Evolutionary conservation across 2,113 vertebrate species (phyloP).

Genomic region (Engystomops pustulosus): DNA sequence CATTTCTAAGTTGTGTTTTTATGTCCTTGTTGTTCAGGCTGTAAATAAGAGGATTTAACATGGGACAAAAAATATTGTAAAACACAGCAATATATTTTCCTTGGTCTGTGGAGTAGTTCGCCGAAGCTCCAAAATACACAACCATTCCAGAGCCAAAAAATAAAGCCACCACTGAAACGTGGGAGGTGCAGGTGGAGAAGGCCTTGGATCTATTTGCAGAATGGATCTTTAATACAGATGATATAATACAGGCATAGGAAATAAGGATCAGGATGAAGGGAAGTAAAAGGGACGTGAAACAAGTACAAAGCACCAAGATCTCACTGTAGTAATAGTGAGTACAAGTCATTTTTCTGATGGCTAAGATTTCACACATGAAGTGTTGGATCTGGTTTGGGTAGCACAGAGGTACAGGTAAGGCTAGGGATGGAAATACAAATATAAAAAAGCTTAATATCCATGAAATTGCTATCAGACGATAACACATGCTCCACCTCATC

Average conservation of each 20-base stretch:
- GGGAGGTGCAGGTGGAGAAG: conserved; percentile 18
- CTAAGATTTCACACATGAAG: conserved; percentile 31
- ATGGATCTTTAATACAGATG: conserved; percentile 1
- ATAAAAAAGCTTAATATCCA: background rate
- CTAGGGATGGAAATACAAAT: background rate
- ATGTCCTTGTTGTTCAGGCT: conserved; percentile 13
- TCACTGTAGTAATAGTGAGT: background rate
- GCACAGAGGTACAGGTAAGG: background rate
- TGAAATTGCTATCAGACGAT: background rate
- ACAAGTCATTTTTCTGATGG: conserved; percentile 22
- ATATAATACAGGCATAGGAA: conserved; percentile 8
- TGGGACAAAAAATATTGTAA: conserved; percentile 19
- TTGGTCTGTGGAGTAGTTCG: background rate
- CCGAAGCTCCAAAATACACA: conserved; percentile 11
- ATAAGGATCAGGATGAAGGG: conserved; percentile 5
- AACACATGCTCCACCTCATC: conserved; percentile 17
- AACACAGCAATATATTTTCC: conserved; percentile 15
- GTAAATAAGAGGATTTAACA: conserved; percentile 18
- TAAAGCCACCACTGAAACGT: background rate
- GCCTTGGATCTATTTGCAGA: conserved; percentile 1
- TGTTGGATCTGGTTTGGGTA: conserved; percentile 16
- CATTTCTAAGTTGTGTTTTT: background rate
- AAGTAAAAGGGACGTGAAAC: background rate
- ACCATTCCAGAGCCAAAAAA: background rate
- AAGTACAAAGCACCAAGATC: background rate